Conservation (phyloP, 2,797 vertebrate species). For the Xenopus petersii region DNA sequence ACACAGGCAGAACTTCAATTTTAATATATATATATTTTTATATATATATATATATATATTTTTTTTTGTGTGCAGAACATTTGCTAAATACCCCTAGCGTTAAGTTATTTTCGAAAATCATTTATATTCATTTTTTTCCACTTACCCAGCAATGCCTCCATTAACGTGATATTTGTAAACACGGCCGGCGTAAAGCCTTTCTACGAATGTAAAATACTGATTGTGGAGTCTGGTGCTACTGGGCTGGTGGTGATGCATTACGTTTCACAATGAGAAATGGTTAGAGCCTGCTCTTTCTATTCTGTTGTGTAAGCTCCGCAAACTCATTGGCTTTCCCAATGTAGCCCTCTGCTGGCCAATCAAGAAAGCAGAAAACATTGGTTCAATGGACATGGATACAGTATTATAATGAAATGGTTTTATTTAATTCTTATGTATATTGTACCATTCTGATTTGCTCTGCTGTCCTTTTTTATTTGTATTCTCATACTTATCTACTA, state of each 20-base stretch:
- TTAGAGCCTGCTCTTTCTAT: not conserved
- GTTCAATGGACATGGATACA: no score
- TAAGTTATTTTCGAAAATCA: not conserved
- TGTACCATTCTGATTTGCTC: no score
- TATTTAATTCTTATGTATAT: no score
- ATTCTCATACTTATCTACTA: no score
- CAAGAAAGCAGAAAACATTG: not conserved
- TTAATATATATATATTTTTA: not conserved
- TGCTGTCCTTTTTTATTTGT: no score
- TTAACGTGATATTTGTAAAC: conserved; percentile 31
- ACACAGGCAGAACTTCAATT: not conserved
- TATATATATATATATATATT: no score
- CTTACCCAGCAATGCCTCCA: conserved; percentile 20
- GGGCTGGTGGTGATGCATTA: conserved; percentile 28
- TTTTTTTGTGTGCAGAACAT: not conserved
- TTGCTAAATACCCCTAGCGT: conserved; percentile 1
- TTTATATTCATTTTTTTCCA: no score
- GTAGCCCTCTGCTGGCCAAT: conserved; percentile 40
- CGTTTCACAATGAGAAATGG: conserved; percentile 15
- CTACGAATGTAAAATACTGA: conserved; percentile 32
- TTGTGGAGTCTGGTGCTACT: conserved; percentile 26
- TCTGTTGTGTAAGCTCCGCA: conserved; percentile 14
- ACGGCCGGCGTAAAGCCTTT: conserved; percentile 29
- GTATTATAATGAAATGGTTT: no score
- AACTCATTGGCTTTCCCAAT: not conserved